Conservation (phyloP, 2,113 vertebrate genomes). For the Ascaphus truei region DNA sequence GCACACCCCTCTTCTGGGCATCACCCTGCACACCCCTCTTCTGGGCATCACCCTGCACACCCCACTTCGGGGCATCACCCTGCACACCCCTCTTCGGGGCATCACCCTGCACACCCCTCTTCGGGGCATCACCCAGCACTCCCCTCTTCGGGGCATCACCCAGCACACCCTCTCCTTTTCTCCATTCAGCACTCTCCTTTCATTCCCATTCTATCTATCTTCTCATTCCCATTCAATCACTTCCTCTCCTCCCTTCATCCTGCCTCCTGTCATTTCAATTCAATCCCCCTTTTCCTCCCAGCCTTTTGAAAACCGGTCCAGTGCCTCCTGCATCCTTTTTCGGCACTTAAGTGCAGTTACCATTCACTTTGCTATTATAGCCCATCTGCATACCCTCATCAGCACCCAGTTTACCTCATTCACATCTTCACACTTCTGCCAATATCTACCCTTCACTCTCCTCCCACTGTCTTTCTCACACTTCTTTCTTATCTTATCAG, state of each 20-base stretch:
- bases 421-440: background rate
- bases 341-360: background rate
- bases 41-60: background rate
- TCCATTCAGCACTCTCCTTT: background rate
- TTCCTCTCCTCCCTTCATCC: too few species aligned
- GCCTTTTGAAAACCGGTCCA: too few species aligned
- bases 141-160: background rate
- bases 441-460: background rate
- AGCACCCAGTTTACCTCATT: slow-evolving; percentile 19
- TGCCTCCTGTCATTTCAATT: too few species aligned
- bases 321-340: too few species aligned
- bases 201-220: background rate
- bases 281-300: too few species aligned
- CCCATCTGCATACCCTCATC: background rate
- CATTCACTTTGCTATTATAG: background rate
- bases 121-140: background rate
- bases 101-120: too few species aligned
- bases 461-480: background rate
- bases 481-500: background rate
- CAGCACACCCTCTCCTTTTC: too few species aligned
- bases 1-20: background rate
- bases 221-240: background rate
- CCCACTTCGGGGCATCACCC: background rate
- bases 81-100: background rate
- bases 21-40: background rate